Evolutionary conservation across 2,888 invertebrate genomes (phyloP), one percentile per base, ranked within the genome.

Genomic region (Poecilobothrus nobilitatus): DNA sequence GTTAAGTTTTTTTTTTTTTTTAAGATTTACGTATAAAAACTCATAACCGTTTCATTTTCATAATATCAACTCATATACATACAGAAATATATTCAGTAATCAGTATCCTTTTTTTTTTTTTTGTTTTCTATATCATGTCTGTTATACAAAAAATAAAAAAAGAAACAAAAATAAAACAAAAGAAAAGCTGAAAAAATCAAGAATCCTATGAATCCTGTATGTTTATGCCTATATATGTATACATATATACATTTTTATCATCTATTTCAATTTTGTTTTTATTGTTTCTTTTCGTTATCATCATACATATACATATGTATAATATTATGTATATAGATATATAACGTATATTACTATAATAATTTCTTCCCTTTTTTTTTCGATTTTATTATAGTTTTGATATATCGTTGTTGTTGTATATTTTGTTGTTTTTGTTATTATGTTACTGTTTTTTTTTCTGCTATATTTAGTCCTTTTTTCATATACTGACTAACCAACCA

Each of bases 21-120:
- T 27, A 15, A 53, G 9, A 53, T 53, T 6, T 53, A 53, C 15
- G 18, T 53, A 53, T 53, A 53, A 53, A 53, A 53, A 53, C 53
- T 53, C 53, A 15, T 53, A 53, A 53, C 53, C 53, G 53, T 53
- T 53, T 53, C 53, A 53, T 53, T 53, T 53, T 53, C 53, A 53
- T 53, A 18, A 18, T 53, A n/a, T 53, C 1, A 53, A 53, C 6
- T 53, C n/a, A 15, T 53, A 53, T 53, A 6, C 15, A 53, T 53
- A 53, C 18, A 53, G 2, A 53, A 12, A 18, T 53, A 18, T 53
- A 53, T 53, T 18, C 1, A 53, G 27, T 53, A 53, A 15, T 18
- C 1, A 53, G 27, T 27, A 27, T 27, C 27, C 27, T 27, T 27
- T 27, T 27, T 27, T 27, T 27, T 27, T 2, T 27, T 27, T 27